Conservation (phyloP, 2,797 vertebrate species). For the Myotis planiceps region DNA sequence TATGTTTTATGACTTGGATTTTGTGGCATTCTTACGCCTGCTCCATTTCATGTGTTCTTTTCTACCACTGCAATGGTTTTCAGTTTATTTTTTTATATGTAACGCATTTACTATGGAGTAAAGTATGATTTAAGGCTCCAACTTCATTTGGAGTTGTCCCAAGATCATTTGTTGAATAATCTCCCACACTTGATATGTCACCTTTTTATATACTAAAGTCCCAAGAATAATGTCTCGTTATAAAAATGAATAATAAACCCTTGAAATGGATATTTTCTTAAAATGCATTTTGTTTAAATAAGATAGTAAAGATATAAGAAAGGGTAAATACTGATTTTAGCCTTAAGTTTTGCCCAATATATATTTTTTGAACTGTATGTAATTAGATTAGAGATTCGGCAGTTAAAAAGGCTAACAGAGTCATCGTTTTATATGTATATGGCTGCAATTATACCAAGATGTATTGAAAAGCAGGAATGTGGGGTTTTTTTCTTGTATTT, state of each 20-base stretch:
- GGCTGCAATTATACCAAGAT: neutral
- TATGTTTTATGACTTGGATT: conserved; percentile 23
- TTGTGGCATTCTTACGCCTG: conserved; percentile 14
- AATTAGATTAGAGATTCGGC: conserved; percentile 28
- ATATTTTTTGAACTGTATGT: conserved; percentile 37
- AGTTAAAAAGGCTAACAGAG: conserved; percentile 2
- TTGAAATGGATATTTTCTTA: conserved; percentile 5
- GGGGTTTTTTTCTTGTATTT: neutral
- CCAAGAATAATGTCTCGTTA: neutral
- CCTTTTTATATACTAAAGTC: neutral
- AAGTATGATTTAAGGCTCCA: neutral
- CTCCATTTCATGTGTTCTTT: neutral
- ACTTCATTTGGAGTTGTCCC: conserved; percentile 39
- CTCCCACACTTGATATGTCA: neutral
- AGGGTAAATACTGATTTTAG: conserved; percentile 28
- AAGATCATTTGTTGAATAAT: conserved; percentile 44
- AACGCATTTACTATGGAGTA: conserved; percentile 25
- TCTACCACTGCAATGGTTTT: neutral
- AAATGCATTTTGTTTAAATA: conserved; percentile 56
- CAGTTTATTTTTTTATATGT: neutral
- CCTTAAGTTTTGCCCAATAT: neutral
- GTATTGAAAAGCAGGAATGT: conserved; percentile 13
- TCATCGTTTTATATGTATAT: conserved; percentile 48
- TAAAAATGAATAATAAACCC: conserved; percentile 41
- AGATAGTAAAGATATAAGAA: conserved; percentile 12